Evolutionary conservation across 1,140 invertebrate species (phyloP), one percentile per base, ranked within the genome.

Genomic region (Pachyrhynchus sulphureomaculatus): DNA sequence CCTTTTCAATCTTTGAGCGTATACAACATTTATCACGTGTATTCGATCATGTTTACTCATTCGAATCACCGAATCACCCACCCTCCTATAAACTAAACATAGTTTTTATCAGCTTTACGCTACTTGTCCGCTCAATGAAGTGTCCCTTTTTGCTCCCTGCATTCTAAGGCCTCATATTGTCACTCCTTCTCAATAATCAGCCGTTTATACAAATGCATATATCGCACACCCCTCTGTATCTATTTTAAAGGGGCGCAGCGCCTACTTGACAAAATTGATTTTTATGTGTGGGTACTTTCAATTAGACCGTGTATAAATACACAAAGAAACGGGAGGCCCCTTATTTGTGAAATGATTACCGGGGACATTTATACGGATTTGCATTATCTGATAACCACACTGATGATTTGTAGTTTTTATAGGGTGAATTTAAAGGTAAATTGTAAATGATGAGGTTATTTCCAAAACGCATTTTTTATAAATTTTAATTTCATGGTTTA

Each of bases 221-320:
- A 18, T 44, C 20, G 24, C 36, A 41, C 54, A 57, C 67, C 65
- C 62, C 62, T 67, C 56, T 24, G 44, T 21, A 18, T 9, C 13
- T 23, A 13, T 18, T 42, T 60, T 41, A 54, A 58, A 48, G 26
- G 52, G 39, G 60, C 41, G 48, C 55, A 66, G 55, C 45, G 59
- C 57, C 42, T 58, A 58, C 60, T 66, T 66, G 59, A 60, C 62
- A 47, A 63, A 70, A 70, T 67, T 68, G 68, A 70, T 70, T 70
- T 67, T 70, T 68, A 68, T 65, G 67, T 67, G 65, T 68, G 68
- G 62, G 55, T 65, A 68, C 67, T 70, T 68, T 70, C 68, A 70
- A 70, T 70, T 70, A 70, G 64, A 67, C 56, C 65, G 41, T 64
- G 66, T 59, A 68, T 64, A 64, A 60, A 55, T 45, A 51, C 32